Percentiles rank a stretch among this genome's conserved stretches.
Evolutionary conservation across 2,113 vertebrate genomes (phyloP).

Genomic region (Anarhynchus alexandrinus): DNA sequence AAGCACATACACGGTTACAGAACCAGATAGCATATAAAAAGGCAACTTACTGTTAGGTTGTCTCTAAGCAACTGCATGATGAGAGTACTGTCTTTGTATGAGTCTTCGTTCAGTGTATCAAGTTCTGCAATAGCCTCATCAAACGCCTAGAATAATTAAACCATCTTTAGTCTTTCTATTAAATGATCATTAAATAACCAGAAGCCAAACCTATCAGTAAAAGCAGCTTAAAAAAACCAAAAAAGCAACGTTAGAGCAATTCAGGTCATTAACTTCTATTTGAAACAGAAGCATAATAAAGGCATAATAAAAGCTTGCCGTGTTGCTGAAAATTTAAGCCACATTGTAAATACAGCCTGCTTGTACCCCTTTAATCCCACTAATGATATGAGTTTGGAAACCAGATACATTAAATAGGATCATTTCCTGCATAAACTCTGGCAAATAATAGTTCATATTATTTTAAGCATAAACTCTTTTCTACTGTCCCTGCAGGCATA

Average conservation of each 20-base stretch:
- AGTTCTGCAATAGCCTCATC: constrained; percentile 95
- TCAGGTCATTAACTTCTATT: too few species aligned
- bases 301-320: not conserved
- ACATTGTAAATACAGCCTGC: not conserved
- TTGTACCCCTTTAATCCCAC: not conserved
- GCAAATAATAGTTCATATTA: not conserved
- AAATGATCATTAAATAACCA: not conserved
- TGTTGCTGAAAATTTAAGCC: not conserved
- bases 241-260: not conserved
- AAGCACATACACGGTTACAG: not conserved
- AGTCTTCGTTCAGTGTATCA: constrained; percentile 93
- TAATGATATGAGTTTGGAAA: not conserved
- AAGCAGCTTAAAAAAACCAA: not conserved
- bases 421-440: not conserved
- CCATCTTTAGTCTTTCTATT: not conserved
- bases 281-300: not conserved
- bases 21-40: not conserved
- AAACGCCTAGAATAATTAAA: constrained; percentile 82
- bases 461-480: not conserved
- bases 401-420: not conserved
- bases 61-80: constrained; percentile 99
- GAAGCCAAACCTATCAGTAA: not conserved
- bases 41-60: constrained; percentile 94
- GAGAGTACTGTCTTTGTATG: constrained; percentile 99
- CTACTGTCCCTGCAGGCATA: not conserved